A percentile compares a stretch with the other conserved stretches of the same genome.
phyloP scores from a whole-genome alignment of 2,888 invertebrate genomes.

The Ptilodon capucinus region DNA sequence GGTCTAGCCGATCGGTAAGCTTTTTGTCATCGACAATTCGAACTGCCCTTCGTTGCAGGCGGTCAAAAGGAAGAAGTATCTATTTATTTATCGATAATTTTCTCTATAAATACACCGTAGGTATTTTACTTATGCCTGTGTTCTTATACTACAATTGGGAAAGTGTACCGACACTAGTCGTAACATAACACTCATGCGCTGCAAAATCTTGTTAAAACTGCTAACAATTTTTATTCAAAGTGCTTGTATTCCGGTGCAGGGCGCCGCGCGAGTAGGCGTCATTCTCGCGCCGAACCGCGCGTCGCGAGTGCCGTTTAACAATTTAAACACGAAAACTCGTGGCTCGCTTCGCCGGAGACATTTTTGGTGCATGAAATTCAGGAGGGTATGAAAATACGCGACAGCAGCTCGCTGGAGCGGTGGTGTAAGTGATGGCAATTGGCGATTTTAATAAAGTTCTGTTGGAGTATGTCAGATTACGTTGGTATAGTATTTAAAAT shows the following conservation, averaged over 20 bases:
- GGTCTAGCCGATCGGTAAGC: too few species aligned
- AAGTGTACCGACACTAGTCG: not conserved
- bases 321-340: constrained; percentile 65
- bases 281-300: constrained; percentile 31
- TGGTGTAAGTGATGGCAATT: constrained; percentile 5
- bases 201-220: constrained; percentile 32
- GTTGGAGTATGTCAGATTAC: not conserved
- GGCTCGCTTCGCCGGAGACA: constrained; percentile 45
- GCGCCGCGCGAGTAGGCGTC: constrained; percentile 29
- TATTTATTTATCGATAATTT: too few species aligned
- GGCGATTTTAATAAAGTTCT: constrained; percentile 7
- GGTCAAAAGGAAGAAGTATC: too few species aligned
- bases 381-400: constrained; percentile 27
- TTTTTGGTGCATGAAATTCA: constrained; percentile 70
- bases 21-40: too few species aligned
- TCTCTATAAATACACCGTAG: too few species aligned
- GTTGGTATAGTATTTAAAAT: too few species aligned
- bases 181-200: constrained; percentile 19
- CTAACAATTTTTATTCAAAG: constrained; percentile 33
- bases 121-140: too few species aligned
- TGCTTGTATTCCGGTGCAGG: constrained; percentile 24
- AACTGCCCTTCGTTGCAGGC: too few species aligned
- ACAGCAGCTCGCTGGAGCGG: constrained; percentile 7
- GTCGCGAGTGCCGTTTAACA: constrained; percentile 49
- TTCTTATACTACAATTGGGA: too few species aligned